phyloP scores from a whole-genome alignment of 2,113 vertebrate species.

The Amblyornis subalaris region DNA sequence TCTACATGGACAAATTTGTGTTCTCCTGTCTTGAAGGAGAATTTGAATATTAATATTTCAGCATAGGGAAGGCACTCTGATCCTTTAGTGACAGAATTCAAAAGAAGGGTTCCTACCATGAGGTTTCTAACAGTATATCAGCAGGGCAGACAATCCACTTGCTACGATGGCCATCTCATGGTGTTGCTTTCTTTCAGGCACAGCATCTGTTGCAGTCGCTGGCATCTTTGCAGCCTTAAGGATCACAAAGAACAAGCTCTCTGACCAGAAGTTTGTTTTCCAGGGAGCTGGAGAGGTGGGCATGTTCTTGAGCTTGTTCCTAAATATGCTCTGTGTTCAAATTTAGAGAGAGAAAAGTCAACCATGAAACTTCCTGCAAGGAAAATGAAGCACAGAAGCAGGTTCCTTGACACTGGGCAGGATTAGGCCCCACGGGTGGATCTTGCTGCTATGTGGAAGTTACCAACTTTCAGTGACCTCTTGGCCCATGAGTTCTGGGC shows the following conservation, averaged over 20 bases:
- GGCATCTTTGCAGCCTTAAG: slow-evolving; percentile 88
- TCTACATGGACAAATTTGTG: neutral
- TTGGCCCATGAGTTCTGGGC: neutral
- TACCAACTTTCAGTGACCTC: neutral
- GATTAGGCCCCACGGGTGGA: neutral
- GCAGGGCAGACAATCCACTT: neutral
- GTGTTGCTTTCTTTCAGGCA: slow-evolving; percentile 75
- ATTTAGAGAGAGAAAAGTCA: neutral
- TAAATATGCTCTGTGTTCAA: neutral
- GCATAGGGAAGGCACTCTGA: neutral
- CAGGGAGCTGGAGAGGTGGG: slow-evolving; percentile 95
- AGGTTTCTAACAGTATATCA: neutral
- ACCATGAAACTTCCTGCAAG: neutral
- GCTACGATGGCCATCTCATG: neutral
- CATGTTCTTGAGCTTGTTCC: neutral
- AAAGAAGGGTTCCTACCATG: neutral
- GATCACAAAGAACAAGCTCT: slow-evolving; percentile 90
- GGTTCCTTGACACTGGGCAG: neutral
- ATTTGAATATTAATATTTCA: neutral
- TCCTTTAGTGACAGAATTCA: neutral
- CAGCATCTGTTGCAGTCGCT: slow-evolving; percentile 91
- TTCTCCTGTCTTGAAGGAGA: neutral
- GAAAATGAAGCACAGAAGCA: neutral
- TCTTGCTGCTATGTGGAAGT: neutral
- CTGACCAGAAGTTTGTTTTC: slow-evolving; percentile 93